These are phyloP conservation scores for Mycetomoellerius zeteki DNA, from an alignment of 1,140 invertebrate genomes.

Conservation along the genomic window DNA sequence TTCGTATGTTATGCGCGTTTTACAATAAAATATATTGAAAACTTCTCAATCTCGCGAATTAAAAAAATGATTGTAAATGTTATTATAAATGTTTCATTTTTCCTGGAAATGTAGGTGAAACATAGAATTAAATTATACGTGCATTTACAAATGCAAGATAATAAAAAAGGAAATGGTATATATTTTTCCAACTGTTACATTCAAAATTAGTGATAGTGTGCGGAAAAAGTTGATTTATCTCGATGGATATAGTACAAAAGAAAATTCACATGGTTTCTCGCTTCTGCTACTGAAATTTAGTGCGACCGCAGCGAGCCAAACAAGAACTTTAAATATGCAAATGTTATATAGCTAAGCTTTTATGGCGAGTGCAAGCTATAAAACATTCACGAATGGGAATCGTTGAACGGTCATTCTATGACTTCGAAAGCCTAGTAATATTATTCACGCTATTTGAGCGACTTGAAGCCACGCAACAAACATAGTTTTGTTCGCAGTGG, in stretches of 20 bases:
- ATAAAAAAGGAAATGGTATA: background rate
- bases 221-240: constrained; percentile 1
- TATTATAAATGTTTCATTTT: background rate
- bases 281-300: background rate
- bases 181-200: background rate
- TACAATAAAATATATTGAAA: background rate
- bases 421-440: constrained; percentile 40
- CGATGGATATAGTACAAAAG: too few species aligned
- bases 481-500: background rate
- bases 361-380: constrained; percentile 14
- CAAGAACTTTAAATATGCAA: constrained; percentile 2
- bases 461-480: background rate
- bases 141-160: background rate
- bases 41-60: background rate
- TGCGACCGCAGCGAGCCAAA: background rate
- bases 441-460: background rate
- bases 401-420: constrained; percentile 12
- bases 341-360: constrained; percentile 3
- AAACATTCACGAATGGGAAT: background rate
- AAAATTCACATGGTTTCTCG: constrained; percentile 12
- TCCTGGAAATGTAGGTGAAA: background rate
- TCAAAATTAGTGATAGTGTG: background rate
- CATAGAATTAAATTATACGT: background rate
- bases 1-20: background rate
- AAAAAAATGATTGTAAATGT: background rate